Evolutionary conservation across 2,888 invertebrate genomes (phyloP).

Genomic region (Parascotia fuliginaria): DNA sequence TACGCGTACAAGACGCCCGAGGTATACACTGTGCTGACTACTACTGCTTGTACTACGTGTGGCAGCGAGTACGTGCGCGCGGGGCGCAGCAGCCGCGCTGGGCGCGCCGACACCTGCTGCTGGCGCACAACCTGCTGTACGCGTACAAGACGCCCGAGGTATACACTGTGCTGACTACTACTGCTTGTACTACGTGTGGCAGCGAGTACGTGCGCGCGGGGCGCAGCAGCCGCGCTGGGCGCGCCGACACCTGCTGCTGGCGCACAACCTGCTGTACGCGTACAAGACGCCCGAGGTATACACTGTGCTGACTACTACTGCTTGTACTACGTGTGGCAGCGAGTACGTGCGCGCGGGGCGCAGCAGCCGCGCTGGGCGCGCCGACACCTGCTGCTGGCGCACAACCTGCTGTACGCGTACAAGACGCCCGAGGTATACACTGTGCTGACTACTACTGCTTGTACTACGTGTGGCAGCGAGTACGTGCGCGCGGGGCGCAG

Average conservation of each 20-base stretch:
- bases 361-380: slow-evolving; percentile 61
- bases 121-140: slow-evolving; percentile 70
- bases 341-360: slow-evolving; percentile 49
- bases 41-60: no score
- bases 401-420: slow-evolving; percentile 72
- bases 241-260: slow-evolving; percentile 66
- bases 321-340: slow-evolving; percentile 66
- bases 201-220: slow-evolving; percentile 55
- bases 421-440: slow-evolving; percentile 46
- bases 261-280: slow-evolving; percentile 70
- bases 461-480: slow-evolving; percentile 65
- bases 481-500: slow-evolving; percentile 44
- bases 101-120: slow-evolving; percentile 68
- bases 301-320: no score
- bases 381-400: slow-evolving; percentile 67
- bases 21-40: slow-evolving; percentile 11
- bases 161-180: no score
- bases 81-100: slow-evolving; percentile 51
- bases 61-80: slow-evolving; percentile 60
- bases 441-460: no score
- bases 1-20: slow-evolving; percentile 63
- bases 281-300: slow-evolving; percentile 53
- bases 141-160: slow-evolving; percentile 57
- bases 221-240: slow-evolving; percentile 59
- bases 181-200: no score